Evolutionary conservation across 2,797 vertebrate species (phyloP).

Genomic region (Enteromius thamalakanensis): DNA sequence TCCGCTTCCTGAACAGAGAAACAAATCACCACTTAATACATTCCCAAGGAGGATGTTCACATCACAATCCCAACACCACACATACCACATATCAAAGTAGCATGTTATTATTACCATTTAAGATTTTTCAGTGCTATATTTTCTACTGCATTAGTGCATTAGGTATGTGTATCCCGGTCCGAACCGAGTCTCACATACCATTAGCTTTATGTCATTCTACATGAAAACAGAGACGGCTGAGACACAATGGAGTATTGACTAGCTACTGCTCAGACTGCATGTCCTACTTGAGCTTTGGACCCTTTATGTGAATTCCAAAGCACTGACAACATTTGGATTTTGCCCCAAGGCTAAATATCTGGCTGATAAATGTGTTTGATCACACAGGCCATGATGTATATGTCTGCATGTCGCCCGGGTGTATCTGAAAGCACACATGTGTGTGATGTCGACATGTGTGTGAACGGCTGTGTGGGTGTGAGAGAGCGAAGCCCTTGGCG

Average conservation of each 20-base stretch:
- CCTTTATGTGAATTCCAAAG: constrained; percentile 72
- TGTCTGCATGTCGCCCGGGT: constrained; percentile 22
- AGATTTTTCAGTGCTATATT: background rate
- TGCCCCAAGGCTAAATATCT: constrained; percentile 47
- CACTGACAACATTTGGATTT: constrained; percentile 72
- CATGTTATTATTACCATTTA: no score
- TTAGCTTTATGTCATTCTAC: background rate
- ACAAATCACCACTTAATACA: background rate
- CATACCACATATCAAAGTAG: background rate
- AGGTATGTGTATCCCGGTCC: background rate
- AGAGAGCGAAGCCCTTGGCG: constrained; percentile 33
- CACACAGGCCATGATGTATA: constrained; percentile 29
- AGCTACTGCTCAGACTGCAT: constrained; percentile 23
- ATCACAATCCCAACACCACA: background rate
- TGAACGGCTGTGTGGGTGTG: constrained; percentile 48
- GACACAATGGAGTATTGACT: constrained; percentile 57
- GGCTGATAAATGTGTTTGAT: constrained; percentile 38
- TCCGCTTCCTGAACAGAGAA: constrained; percentile 86
- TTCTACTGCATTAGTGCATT: background rate
- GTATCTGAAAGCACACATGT: constrained; percentile 23
- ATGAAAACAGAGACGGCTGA: background rate
- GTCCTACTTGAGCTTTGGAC: constrained; percentile 58
- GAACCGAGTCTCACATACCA: constrained; percentile 14
- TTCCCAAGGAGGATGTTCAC: background rate
- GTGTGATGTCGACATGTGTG: constrained; percentile 42